Evolutionary conservation across 2,797 vertebrate genomes (phyloP), one percentile per base, ranked within the genome.

Genomic region (Halcyon chelicuti): DNA sequence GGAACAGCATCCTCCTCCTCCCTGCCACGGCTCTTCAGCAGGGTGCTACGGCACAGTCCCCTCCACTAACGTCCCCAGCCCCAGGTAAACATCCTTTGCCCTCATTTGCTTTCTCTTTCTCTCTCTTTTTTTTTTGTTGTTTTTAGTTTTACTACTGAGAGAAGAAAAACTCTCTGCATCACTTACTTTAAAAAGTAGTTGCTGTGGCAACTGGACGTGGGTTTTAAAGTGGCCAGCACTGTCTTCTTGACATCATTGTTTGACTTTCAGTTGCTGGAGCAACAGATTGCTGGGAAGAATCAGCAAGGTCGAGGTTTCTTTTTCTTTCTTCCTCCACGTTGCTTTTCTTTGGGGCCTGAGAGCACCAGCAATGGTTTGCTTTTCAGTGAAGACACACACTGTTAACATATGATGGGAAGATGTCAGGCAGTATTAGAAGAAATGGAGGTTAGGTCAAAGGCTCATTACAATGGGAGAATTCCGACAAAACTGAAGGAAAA

Each of bases 191-290:
- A 74, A 94, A 95, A 92, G 3, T 33, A 86, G 98, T 98, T 97
- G 91, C 98, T 97, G 96, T 96, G 97, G 96, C 95, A 97, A 98
- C 98, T 88, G 91, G 96, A 94, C 7, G 7, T 19, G 1, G 67
- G 19, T 58, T 88, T 79, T 93, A 37, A 92, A 91, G 96, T 91
- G 96, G 92, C 67, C 1, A 1, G 29, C 77, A 80, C 82, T 13
- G 37, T 92, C 96, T 85, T 97, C 95, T 95, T 93, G 66, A 93
- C 95, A 82, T 92, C 97, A 96, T 93, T 98, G 97, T 98, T 96
- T 97, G 90, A 92, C 82, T 96, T 90, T 29, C 74, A 93, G 97
- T 97, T 98, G 97, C 97, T 96, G 96, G 78, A 96, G 97, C 97
- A 97, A 97, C 98, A 94, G 94, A 88, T 63, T 7, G 1, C 71